These are phyloP conservation scores for Sula dactylatra DNA, from an alignment of 2,113 vertebrate species.

Conservation along the genomic window DNA sequence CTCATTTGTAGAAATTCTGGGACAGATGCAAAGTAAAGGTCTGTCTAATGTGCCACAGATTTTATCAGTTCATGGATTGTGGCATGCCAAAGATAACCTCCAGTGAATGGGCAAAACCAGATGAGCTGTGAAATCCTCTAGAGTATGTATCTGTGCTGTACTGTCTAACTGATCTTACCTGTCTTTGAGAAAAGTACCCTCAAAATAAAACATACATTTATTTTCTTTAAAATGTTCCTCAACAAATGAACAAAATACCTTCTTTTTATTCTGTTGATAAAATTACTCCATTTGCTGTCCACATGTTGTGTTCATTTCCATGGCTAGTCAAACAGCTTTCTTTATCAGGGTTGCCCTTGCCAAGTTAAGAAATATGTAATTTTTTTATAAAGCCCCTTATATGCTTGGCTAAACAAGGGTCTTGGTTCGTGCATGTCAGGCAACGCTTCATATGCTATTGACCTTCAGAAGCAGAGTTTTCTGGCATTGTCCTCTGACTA, in stretches of 20 bases:
- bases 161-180: not conserved
- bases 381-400: not conserved
- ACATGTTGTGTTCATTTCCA: not conserved
- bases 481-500: not conserved
- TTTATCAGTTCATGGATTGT: not conserved
- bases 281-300: not conserved
- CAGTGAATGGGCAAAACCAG: not conserved
- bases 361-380: not conserved
- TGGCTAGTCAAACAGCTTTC: not conserved
- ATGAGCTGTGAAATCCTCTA: not conserved
- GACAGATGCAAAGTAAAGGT: not conserved
- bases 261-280: not conserved
- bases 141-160: not conserved
- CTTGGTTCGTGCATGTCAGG: not conserved
- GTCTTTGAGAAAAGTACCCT: not conserved
- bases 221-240: not conserved
- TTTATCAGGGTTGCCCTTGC: not conserved
- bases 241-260: not conserved
- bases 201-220: not conserved
- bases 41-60: not conserved
- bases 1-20: not conserved
- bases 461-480: constrained; percentile 7
- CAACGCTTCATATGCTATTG: not conserved
- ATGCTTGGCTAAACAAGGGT: not conserved
- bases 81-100: not conserved